Evolutionary conservation across 2,113 vertebrate species (phyloP).

Genomic region (Phylloscopus trochiloides): DNA sequence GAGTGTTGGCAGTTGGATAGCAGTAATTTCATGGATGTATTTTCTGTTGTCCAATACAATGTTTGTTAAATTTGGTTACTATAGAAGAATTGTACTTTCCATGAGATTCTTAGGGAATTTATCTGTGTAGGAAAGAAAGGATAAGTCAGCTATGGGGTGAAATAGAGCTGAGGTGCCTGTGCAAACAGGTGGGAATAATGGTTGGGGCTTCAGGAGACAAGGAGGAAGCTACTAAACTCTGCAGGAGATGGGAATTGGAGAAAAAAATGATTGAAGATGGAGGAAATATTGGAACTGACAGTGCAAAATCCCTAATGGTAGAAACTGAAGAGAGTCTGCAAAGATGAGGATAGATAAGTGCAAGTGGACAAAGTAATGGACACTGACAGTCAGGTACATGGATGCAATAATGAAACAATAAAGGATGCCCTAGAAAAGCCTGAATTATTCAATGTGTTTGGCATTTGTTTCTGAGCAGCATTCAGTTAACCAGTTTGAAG

Average conservation of each 20-base stretch:
- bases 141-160: neutral
- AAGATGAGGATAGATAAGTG: neutral
- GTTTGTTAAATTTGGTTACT: neutral
- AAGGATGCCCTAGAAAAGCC: neutral
- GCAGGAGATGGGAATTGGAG: neutral
- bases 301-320: neutral
- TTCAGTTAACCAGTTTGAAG: neutral
- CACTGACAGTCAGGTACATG: neutral
- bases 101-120: neutral
- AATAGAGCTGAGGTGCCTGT: neutral
- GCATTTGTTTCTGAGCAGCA: neutral
- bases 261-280: neutral
- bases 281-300: neutral
- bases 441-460: neutral
- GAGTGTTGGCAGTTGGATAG: neutral
- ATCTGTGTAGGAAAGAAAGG: neutral
- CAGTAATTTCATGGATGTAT: neutral
- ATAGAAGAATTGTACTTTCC: neutral
- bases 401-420: neutral
- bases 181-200: neutral
- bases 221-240: neutral
- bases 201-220: neutral
- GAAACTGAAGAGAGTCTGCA: neutral
- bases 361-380: neutral
- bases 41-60: neutral